Base-by-base conservation (phyloP, 2,797 vertebrate species). In the Anas bahamensis region DNA sequence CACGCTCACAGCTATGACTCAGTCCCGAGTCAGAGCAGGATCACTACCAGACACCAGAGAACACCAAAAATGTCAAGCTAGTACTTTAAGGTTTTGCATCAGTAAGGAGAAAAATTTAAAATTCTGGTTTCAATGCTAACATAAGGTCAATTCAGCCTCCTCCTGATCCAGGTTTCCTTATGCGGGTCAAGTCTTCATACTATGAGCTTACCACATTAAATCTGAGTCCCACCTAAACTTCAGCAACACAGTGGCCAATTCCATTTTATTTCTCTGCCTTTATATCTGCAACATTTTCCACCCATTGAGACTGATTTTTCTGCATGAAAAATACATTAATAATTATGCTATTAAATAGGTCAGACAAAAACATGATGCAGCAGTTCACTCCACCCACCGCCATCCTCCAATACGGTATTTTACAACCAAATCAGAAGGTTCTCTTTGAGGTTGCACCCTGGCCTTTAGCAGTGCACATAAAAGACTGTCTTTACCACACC, bases 361-460 rank as follows among this genome's bases (percentile, higher is more conserved):
- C 93, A 95, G 83, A 92, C 77, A 92, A 94, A 96, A 93, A 39
- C 78, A 86, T 95, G 96, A 97, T 66, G 87, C 92, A 96, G 97
- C 96, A 96, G 73, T 96, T 96, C 94, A 83, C 88, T 71, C 90
- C 83, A 86, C 93, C 93, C 94, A 90, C 64, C 7, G 39, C 61
- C 75, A 55, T 74, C 77, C 91, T 96, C 90, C 66, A 70, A 83
- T 96, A 96, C 83, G 91, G 63, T 88, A 95, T 95, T 97, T 97
- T 93, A 88, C 92, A 96, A 92, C 97, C 96, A 98, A 97, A 96
- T 93, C 96, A 96, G 91, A 80, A 94, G 63, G 78, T 89, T 89
- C 93, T 82, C 75, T 89, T 96, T 96, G 96, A 97, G 93, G 97
- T 96, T 89, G 94, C 98, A 97, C 97, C 97, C 97, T 94, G 95